Percentiles rank a stretch among this genome's conserved stretches.
phyloP scores from a whole-genome alignment of 2,113 vertebrate genomes.

The Psephotus haematonotus region DNA sequence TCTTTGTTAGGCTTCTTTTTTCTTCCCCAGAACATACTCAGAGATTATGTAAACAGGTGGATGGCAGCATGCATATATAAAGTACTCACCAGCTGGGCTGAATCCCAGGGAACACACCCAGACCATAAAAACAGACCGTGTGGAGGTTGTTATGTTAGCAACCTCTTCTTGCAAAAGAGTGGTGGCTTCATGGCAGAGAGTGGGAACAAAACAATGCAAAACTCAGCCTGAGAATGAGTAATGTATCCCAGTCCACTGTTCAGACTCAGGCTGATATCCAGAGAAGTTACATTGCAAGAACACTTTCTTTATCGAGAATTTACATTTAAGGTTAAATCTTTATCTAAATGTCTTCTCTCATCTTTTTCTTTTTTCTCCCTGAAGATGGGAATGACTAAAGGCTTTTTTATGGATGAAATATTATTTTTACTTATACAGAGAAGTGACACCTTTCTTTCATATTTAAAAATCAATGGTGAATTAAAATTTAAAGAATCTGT shows the following conservation, averaged over 20 bases:
- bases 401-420: background rate
- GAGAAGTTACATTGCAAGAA: background rate
- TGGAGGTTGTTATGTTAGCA: background rate
- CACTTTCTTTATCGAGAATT: fast-evolving
- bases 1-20: background rate
- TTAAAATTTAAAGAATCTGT: background rate
- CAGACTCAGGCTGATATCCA: background rate
- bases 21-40: background rate
- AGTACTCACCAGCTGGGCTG: background rate
- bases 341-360: background rate
- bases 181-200: background rate
- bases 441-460: background rate
- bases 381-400: background rate
- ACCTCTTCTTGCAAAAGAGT: background rate
- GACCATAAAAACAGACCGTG: background rate
- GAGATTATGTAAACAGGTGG: background rate
- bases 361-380: background rate
- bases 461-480: background rate
- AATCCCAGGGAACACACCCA: background rate
- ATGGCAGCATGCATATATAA: fast-evolving
- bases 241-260: background rate
- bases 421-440: background rate
- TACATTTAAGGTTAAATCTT: background rate
- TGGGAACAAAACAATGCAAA: background rate
- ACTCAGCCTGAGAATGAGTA: background rate